A percentile compares a stretch with the other conserved stretches of the same genome.
These are phyloP conservation scores for Elmis aenea DNA, from an alignment of 2,888 invertebrate species.

Conservation along the genomic window DNA sequence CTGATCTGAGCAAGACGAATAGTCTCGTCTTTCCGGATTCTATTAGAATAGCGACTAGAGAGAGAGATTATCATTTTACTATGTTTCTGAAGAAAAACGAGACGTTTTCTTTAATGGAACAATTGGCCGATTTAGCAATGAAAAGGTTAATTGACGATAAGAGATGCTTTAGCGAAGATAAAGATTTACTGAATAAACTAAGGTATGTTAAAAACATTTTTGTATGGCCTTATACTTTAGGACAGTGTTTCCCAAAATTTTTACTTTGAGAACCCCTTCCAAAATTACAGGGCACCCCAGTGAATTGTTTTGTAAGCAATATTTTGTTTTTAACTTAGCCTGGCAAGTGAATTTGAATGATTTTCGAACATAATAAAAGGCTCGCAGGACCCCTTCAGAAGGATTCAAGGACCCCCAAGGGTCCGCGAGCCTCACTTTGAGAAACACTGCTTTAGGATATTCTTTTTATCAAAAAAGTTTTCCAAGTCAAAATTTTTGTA, in stretches of 20 bases:
- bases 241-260: too few relatives aligned
- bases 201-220: too few relatives aligned
- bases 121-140: constrained; percentile 95
- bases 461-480: constrained; percentile 3
- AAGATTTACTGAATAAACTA: constrained; percentile 75
- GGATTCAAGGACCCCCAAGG: too few relatives aligned
- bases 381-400: too few relatives aligned
- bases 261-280: too few relatives aligned
- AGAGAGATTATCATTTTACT: constrained; percentile 85
- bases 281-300: too few relatives aligned
- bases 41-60: constrained; percentile 79
- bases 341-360: too few relatives aligned
- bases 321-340: too few relatives aligned
- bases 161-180: constrained; percentile 84
- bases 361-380: too few relatives aligned
- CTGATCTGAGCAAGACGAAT: constrained; percentile 71
- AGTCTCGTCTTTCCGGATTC: constrained; percentile 78
- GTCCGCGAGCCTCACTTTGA: too few relatives aligned
- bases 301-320: too few relatives aligned
- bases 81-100: constrained; percentile 86
- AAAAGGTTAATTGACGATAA: constrained; percentile 91
- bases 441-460: constrained; percentile 1
- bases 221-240: too few relatives aligned
- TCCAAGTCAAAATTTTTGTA: constrained; percentile 10
- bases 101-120: constrained; percentile 88